Conservation (phyloP, 2,797 vertebrate genomes). For the Pipistrellus kuhlii region DNA sequence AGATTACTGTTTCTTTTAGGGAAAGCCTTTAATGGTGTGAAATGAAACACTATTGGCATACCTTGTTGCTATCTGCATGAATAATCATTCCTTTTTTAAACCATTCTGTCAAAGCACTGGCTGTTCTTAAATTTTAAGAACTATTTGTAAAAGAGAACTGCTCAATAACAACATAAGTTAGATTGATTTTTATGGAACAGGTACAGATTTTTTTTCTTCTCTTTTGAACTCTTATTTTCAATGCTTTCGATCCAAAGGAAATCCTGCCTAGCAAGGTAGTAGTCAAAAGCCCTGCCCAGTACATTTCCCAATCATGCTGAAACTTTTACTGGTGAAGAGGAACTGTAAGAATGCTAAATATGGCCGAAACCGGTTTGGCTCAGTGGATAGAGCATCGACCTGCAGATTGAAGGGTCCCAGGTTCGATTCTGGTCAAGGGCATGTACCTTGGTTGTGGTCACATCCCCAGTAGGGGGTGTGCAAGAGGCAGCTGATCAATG, state of each 20-base stretch:
- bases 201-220: slow-evolving; percentile 77
- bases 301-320: neutral
- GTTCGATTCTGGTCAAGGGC: too few relatives aligned
- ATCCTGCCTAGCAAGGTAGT: neutral
- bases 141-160: slow-evolving; percentile 81
- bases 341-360: neutral
- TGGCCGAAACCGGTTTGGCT: too few relatives aligned
- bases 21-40: slow-evolving; percentile 82
- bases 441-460: too few relatives aligned
- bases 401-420: too few relatives aligned
- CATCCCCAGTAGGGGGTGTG: too few relatives aligned
- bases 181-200: slow-evolving; percentile 73
- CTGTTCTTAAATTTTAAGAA: slow-evolving; percentile 75
- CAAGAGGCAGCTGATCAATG: too few relatives aligned
- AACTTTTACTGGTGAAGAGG: neutral
- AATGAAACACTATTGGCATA: slow-evolving; percentile 86
- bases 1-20: slow-evolving; percentile 87
- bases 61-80: slow-evolving; percentile 84
- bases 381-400: too few relatives aligned
- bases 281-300: neutral
- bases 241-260: slow-evolving; percentile 14
- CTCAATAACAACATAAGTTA: slow-evolving; percentile 84
- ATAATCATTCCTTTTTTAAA: slow-evolving; percentile 84
- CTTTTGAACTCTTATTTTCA: slow-evolving; percentile 80
- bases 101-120: slow-evolving; percentile 79